A percentile compares a stretch with the other conserved stretches of the same genome.
Evolutionary conservation across 2,888 invertebrate genomes (phyloP).

Genomic region (Epinotia brunnichana): DNA sequence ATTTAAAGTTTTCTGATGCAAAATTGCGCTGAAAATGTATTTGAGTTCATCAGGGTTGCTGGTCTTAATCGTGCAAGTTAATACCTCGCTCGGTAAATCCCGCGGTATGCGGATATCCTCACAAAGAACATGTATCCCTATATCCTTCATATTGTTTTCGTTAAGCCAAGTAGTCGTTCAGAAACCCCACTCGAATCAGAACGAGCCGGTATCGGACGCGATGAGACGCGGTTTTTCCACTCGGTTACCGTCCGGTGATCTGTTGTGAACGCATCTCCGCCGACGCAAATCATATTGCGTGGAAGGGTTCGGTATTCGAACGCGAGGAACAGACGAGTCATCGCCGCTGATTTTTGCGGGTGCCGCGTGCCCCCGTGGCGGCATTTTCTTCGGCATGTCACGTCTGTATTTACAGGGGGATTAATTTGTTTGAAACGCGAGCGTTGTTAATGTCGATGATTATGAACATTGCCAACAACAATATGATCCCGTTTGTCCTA

Average conservation of each 20-base stretch:
- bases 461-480: constrained; percentile 8
- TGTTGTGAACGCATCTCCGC: constrained; percentile 80
- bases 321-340: constrained; percentile 74
- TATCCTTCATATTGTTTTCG: constrained; percentile 42
- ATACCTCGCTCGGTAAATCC: not conserved
- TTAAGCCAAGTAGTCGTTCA: constrained; percentile 47
- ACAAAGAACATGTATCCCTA: not conserved
- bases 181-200: constrained; percentile 67
- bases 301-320: constrained; percentile 79
- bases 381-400: constrained; percentile 54
- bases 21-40: not conserved
- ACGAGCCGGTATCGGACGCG: constrained; percentile 66
- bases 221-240: constrained; percentile 83
- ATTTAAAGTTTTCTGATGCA: not conserved
- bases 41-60: not conserved
- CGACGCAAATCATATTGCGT: constrained; percentile 84
- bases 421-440: constrained; percentile 45
- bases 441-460: constrained; percentile 30
- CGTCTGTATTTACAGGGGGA: constrained; percentile 49
- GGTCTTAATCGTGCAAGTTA: not conserved
- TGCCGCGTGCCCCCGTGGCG: constrained; percentile 51
- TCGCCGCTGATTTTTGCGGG: constrained; percentile 74
- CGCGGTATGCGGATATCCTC: not conserved
- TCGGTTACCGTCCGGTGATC: constrained; percentile 83
- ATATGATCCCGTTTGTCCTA: not conserved